A percentile compares a stretch with the other conserved stretches of the same genome.
phyloP scores from a whole-genome alignment of 1,140 invertebrate species.

The Parapsyche elsis region DNA sequence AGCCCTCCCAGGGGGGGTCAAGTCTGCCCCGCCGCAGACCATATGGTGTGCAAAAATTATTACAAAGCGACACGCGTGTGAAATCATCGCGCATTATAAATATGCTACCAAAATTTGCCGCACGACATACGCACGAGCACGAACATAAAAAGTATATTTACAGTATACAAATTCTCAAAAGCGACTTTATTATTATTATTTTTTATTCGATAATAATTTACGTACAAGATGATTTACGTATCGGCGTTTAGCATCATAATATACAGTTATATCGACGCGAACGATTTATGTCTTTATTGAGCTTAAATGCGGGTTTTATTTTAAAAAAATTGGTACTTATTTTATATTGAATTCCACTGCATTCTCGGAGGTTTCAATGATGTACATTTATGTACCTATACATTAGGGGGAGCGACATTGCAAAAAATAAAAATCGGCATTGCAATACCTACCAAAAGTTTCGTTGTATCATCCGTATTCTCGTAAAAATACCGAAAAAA shows the following conservation, averaged over 20 bases:
- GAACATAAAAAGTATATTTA: neutral
- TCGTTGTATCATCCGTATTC: too few species aligned
- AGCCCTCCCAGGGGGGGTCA: neutral
- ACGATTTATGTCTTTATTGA: conserved; percentile 21
- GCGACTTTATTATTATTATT: too few species aligned
- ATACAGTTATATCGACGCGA: neutral
- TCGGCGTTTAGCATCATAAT: neutral
- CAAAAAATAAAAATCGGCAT: too few species aligned
- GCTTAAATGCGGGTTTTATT: too few species aligned
- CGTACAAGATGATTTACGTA: neutral
- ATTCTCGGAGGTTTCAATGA: too few species aligned
- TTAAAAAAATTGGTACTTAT: too few species aligned
- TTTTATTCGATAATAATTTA: neutral
- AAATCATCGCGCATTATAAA: conserved; percentile 22
- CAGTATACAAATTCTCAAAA: neutral
- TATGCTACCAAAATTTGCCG: neutral
- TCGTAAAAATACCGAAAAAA: too few species aligned
- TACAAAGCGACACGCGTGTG: conserved; percentile 14
- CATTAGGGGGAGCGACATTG: too few species aligned
- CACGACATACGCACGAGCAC: neutral
- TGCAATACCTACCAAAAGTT: too few species aligned
- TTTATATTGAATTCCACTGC: too few species aligned
- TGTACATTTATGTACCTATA: too few species aligned
- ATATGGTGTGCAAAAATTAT: conserved; percentile 38
- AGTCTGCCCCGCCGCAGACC: neutral